Evolutionary conservation across 2,113 vertebrate species (phyloP).

Genomic region (Eolophus roseicapilla): DNA sequence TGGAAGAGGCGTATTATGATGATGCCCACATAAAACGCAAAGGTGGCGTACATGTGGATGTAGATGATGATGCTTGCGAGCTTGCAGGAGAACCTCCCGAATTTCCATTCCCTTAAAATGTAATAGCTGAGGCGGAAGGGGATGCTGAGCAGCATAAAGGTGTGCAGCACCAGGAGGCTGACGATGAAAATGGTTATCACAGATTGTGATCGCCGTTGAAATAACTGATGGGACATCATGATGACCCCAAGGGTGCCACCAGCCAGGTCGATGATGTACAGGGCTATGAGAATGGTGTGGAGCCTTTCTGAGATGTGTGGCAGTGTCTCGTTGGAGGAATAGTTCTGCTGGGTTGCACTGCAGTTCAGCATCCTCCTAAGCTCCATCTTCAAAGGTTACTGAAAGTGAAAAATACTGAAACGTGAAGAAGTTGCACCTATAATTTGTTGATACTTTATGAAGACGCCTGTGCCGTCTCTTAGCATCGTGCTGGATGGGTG

Average conservation of each 20-base stretch:
- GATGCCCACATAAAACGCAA: slow-evolving; percentile 55
- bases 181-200: slow-evolving; percentile 1
- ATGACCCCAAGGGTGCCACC: slow-evolving; percentile 40
- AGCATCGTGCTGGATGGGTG: background rate
- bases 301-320: background rate
- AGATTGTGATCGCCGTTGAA: slow-evolving; percentile 27
- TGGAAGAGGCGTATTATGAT: slow-evolving; percentile 3
- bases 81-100: slow-evolving; percentile 41
- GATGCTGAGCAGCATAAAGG: slow-evolving; percentile 60
- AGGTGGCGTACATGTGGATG: slow-evolving; percentile 69
- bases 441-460: background rate
- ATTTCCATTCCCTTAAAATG: slow-evolving; percentile 40
- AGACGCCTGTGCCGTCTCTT: background rate
- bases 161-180: slow-evolving; percentile 66
- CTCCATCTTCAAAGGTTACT: background rate
- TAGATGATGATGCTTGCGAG: slow-evolving; percentile 46
- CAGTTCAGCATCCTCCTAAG: background rate
- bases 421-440: background rate
- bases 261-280: slow-evolving; percentile 42
- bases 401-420: background rate
- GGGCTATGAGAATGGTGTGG: background rate
- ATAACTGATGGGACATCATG: slow-evolving; percentile 44
- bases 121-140: slow-evolving; percentile 72
- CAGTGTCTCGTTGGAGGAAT: background rate
- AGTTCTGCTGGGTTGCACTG: background rate